Base-by-base conservation (phyloP, 1,140 invertebrate species). In the Lordiphosa collinella region DNA sequence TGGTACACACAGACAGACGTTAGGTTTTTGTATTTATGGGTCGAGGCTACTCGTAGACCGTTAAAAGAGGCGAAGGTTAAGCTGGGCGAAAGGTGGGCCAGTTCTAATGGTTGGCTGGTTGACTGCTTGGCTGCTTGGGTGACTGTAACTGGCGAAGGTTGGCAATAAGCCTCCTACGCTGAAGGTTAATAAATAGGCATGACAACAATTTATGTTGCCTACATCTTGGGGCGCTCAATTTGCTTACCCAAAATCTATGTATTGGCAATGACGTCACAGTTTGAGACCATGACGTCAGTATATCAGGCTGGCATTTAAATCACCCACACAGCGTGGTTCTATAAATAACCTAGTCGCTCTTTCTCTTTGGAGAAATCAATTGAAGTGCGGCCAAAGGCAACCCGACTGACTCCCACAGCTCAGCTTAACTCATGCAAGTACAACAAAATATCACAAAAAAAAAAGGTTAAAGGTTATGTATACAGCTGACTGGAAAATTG, bases 171-270 rank as follows among this genome's bases (percentile, higher is more conserved):
- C 12, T 44, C 41, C 38, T 38, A 12, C 25, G 25, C 22, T 41
- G 66, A 76, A 76, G 74, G 74, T 74, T 80, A 80, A 74, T 70
- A 73, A 80, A 79, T 68, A 55, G 60, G 59, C 37, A 52, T 43
- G 62, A 22, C 37, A 40, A 50, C 50, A 48, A 34, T 34, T 14
- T 35, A 9, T 48, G 43, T 51, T 67, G 63, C 58, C 65, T 59
- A 54, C 40, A 52, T 56, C 34, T 47, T 10, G 25, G 59, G 41
- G 51, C n/a, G n/a, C 44, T 32, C 14, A 16, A 3, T 12, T 43
- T 8, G n/a, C 40, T 29, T 43, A 4, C 7, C 7, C 10, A n/a
- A 29, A 8, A 29, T 29, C 25, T 29, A 29, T 29, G 25, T 29
- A 29, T 29, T 29, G 25, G 25, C 25, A n/a, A 55, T 65, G 51